A percentile compares a stretch with the other conserved stretches of the same genome.
Evolutionary conservation across 1,140 invertebrate species (phyloP).

Genomic region (Eciton burchellii): DNA sequence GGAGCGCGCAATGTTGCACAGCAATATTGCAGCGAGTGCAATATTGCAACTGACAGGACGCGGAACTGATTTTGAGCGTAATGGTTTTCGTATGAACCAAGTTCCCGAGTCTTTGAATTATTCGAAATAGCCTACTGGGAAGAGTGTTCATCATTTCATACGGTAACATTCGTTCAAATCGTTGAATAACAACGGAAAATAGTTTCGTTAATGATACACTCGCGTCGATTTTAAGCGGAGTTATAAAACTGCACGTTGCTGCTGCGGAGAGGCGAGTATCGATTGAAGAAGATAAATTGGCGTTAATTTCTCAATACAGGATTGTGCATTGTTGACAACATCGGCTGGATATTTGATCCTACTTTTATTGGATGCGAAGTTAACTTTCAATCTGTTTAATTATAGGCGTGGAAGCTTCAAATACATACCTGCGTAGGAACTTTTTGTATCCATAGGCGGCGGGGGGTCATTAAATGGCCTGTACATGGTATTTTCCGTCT

Average conservation of each 20-base stretch:
- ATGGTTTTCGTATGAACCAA: neutral
- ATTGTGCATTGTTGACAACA: neutral
- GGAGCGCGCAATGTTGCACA: too few species aligned
- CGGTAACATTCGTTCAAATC: neutral
- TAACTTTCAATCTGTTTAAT: neutral
- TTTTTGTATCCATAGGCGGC: conserved; percentile 91
- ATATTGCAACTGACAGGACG: neutral
- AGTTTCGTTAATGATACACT: too few species aligned
- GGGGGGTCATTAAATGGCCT: conserved; percentile 90
- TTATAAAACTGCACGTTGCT: neutral
- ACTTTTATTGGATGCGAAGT: neutral
- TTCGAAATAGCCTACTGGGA: neutral
- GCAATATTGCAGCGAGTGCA: neutral
- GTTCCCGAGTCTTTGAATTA: conserved; percentile 2
- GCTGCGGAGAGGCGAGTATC: neutral
- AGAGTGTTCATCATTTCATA: neutral
- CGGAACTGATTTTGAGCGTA: conserved; percentile 6
- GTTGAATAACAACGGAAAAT: neutral
- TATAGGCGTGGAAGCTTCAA: neutral
- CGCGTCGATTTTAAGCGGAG: neutral
- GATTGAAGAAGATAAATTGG: conserved; percentile 1
- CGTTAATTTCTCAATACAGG: too few species aligned
- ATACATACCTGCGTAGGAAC: conserved; percentile 88
- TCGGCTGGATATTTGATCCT: neutral
- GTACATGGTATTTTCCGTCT: conserved; percentile 91